These are phyloP conservation scores for Drosophila siamana DNA, from an alignment of 2,888 invertebrate species.

Conservation along the genomic window DNA sequence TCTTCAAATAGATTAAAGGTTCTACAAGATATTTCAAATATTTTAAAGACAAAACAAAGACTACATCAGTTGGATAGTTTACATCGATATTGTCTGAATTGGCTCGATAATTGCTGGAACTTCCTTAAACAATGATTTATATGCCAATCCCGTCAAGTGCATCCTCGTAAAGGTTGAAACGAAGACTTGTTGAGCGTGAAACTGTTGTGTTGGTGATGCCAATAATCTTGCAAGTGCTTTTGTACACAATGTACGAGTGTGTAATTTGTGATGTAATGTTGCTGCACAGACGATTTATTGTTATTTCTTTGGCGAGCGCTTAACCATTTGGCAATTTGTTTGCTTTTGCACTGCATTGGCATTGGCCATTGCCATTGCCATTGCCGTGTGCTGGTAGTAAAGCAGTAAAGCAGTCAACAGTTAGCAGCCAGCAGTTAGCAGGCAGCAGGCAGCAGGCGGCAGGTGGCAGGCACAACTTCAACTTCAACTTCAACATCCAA, in stretches of 20 bases:
- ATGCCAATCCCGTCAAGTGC: slow-evolving; percentile 7
- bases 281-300: slow-evolving; percentile 42
- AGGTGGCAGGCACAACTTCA: slow-evolving; percentile 16
- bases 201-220: slow-evolving; percentile 4
- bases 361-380: slow-evolving; percentile 23
- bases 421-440: not conserved
- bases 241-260: not conserved
- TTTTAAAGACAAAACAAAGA: not conserved
- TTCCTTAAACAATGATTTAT: slow-evolving; percentile 2
- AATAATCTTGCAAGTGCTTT: slow-evolving; percentile 2
- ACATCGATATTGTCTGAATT: no score
- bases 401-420: slow-evolving; percentile 13
- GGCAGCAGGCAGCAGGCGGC: slow-evolving; percentile 1
- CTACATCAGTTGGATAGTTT: no score
- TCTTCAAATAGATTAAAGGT: not conserved
- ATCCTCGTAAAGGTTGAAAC: not conserved
- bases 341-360: slow-evolving; percentile 50
- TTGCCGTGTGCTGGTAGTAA: slow-evolving; percentile 19
- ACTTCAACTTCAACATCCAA: not conserved
- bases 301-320: slow-evolving; percentile 39
- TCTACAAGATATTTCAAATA: not conserved
- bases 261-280: slow-evolving; percentile 44
- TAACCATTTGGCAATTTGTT: slow-evolving; percentile 61
- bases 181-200: slow-evolving; percentile 6
- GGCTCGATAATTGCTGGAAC: no score